A percentile compares a stretch with the other conserved stretches of the same genome.
Evolutionary conservation across 2,888 invertebrate genomes (phyloP).

Genomic region (Cepaea hortensis): DNA sequence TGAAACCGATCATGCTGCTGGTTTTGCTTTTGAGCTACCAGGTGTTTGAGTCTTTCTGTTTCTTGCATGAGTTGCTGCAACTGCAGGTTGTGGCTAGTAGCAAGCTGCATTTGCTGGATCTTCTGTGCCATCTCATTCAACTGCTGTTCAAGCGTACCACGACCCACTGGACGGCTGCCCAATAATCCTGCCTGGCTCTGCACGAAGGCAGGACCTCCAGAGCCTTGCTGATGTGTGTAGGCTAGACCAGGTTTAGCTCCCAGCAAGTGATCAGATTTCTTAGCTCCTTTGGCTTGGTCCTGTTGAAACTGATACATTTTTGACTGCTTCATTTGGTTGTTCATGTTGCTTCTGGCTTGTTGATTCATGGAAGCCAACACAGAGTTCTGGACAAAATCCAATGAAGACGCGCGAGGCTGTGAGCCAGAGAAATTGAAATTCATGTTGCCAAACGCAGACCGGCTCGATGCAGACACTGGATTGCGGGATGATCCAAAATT

Average conservation of each 20-base stretch:
- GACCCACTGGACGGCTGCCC: not conserved
- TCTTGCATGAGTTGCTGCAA: conserved; percentile 43
- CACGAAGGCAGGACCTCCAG: not conserved
- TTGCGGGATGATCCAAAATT: conserved; percentile 6
- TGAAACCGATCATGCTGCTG: conserved; percentile 42
- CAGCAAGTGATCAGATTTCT: not conserved
- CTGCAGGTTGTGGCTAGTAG: conserved; percentile 30
- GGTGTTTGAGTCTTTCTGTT: conserved; percentile 37
- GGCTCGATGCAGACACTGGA: not conserved
- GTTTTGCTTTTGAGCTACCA: conserved; percentile 29
- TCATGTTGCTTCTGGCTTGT: not conserved
- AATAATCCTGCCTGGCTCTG: conserved; percentile 3
- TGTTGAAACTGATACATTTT: conserved; percentile 26
- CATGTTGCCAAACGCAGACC: conserved; percentile 11
- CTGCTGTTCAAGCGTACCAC: conserved; percentile 38
- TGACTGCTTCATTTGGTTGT: conserved; percentile 21
- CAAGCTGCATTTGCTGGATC: conserved; percentile 39
- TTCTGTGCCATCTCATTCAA: conserved; percentile 44
- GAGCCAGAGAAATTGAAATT: conserved; percentile 36
- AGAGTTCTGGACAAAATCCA: conserved; percentile 14
- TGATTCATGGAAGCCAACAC: not conserved
- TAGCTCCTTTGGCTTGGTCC: conserved; percentile 24
- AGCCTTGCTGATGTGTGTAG: not conserved
- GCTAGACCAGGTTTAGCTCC: conserved; percentile 15
- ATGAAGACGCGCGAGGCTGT: not conserved